Evolutionary conservation across 2,113 vertebrate genomes (phyloP), one percentile per base, ranked within the genome.

Genomic region (Andinoacara biseriatus): DNA sequence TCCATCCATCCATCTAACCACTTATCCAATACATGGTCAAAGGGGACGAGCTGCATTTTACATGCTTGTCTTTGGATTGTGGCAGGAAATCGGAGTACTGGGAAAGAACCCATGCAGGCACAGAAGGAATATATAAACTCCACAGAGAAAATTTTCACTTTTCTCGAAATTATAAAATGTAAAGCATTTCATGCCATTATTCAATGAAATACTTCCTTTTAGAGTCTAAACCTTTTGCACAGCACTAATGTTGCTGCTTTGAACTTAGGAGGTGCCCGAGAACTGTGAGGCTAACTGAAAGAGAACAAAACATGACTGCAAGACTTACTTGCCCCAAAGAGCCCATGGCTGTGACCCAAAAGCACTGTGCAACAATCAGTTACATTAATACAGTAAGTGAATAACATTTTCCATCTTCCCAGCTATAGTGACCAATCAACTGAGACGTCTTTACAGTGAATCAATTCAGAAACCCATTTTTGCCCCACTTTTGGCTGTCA

Each of bases 101-200:
- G 6, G 31, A 7, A 1, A 33, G 31, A 33, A 33, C 31, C 6
- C 24, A 26, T 67, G 38, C 38, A 46, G 62, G 22, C 38, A 67
- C 38, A 67, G 17, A 18, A 8, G 26, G 15, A 69, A 69, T 2
- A 0, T 29, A 46, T 0, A 0, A 22, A 69, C 15, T 17, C 31
- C 31, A 33, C 31, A 33, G 31, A 33, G n/a, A 46, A 67, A 67
- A 67, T 26, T 46, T 26, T n/a, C 38, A 67, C 17, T 14, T 46
- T 67, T 67, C 43, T 67, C 13, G 20, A 46, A 67, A 24, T 26
- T 26, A 6, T 26, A 67, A 4, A 67, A 46, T 5, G 24, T 38
- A 67, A 67, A 67, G 43, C 15, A 17, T 17, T 38, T 67, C 17
- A 67, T 14, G 43, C 22, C 62, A 46, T 46, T 67, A 1, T 33